These are phyloP conservation scores for Lordiphosa stackelbergi DNA, from an alignment of 1,140 invertebrate species.

Conservation along the genomic window DNA sequence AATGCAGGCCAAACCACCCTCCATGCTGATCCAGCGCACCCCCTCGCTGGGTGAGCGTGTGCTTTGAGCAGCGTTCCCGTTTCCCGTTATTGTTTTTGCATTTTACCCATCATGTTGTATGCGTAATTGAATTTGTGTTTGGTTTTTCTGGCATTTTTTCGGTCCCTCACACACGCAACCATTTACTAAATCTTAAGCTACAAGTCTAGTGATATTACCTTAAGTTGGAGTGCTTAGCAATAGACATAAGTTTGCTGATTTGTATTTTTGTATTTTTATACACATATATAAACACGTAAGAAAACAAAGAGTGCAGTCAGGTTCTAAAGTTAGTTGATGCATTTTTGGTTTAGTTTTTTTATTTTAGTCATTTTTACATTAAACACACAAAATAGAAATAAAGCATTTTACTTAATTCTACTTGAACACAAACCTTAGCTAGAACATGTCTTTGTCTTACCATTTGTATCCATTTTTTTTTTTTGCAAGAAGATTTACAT, in stretches of 20 bases:
- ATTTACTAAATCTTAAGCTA: conserved; percentile 66
- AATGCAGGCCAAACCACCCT: conserved; percentile 67
- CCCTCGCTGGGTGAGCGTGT: conserved; percentile 75
- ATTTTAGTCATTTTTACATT: conserved; percentile 19
- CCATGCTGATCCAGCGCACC: conserved; percentile 72
- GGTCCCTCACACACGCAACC: conserved; percentile 18
- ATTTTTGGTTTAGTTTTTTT: not conserved
- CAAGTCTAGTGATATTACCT: conserved; percentile 75
- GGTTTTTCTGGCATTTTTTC: conserved; percentile 62
- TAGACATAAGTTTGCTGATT: conserved; percentile 52
- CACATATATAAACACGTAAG: conserved; percentile 1
- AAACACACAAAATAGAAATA: conserved; percentile 9
- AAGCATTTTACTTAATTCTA: conserved; percentile 11
- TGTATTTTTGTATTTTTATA: conserved; percentile 47
- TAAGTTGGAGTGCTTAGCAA: conserved; percentile 62
- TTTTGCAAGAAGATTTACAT: conserved; percentile 16
- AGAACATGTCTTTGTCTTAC: conserved; percentile 12
- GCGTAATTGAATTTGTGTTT: conserved; percentile 71
- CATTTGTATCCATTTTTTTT: not conserved
- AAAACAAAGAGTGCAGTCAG: conserved; percentile 1
- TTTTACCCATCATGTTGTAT: conserved; percentile 31
- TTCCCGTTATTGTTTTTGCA: conserved; percentile 22
- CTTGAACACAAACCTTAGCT: conserved; percentile 18
- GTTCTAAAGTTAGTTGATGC: not conserved
- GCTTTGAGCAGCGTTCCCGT: conserved; percentile 45